phyloP scores from a whole-genome alignment of 1,140 invertebrate genomes.

The Harpegnathos saltator region DNA sequence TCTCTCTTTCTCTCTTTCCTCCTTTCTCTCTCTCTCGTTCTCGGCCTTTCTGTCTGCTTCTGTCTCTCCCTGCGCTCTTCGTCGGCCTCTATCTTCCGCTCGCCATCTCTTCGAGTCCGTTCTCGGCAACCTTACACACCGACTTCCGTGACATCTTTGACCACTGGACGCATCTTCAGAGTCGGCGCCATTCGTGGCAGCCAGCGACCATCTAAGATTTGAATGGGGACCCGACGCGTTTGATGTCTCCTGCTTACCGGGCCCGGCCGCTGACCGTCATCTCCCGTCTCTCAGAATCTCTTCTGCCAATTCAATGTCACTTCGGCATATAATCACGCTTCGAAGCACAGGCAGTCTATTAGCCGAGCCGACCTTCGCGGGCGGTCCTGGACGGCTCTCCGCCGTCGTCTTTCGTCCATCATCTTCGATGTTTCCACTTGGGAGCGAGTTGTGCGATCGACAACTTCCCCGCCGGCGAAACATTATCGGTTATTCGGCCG shows the following conservation, averaged over 20 bases:
- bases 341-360: conserved; percentile 55
- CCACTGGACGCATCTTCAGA: conserved; percentile 71
- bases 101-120: conserved; percentile 45
- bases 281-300: conserved; percentile 36
- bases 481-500: conserved; percentile 27
- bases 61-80: conserved; percentile 2
- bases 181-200: conserved; percentile 55
- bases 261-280: conserved; percentile 60
- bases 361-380: conserved; percentile 20
- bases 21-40: too few relatives aligned
- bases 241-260: conserved; percentile 69
- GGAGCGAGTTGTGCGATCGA: conserved; percentile 12
- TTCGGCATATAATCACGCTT: conserved; percentile 54
- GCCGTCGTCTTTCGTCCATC: conserved; percentile 32
- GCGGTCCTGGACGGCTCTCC: conserved; percentile 32
- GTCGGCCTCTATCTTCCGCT: conserved; percentile 12
- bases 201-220: conserved; percentile 75
- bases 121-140: conserved; percentile 40
- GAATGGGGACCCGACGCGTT: conserved; percentile 74
- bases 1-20: too few relatives aligned
- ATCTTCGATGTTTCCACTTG: background rate
- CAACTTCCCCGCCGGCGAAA: conserved; percentile 31
- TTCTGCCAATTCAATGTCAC: conserved; percentile 49
- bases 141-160: conserved; percentile 75
- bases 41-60: too few relatives aligned